phyloP scores from a whole-genome alignment of 1,140 invertebrate genomes.

The Chrysopa pallens region DNA sequence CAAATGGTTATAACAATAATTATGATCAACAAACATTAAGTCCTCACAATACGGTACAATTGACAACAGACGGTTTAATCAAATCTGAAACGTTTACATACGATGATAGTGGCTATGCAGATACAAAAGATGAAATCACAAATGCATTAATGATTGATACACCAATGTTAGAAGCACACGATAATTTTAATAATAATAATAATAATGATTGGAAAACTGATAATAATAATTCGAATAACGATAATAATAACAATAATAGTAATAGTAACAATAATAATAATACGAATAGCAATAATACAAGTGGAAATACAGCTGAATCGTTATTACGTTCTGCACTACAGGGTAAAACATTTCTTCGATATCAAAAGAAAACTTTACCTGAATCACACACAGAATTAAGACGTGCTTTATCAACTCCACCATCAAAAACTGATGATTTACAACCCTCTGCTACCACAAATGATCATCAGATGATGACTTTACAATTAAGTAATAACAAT shows the following conservation, averaged over 20 bases:
- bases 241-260: background rate
- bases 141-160: conserved; percentile 25
- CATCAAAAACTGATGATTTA: conserved; percentile 22
- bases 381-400: conserved; percentile 27
- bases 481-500: conserved; percentile 14
- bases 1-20: conserved; percentile 29
- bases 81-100: conserved; percentile 45
- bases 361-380: conserved; percentile 23
- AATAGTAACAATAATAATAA: background rate
- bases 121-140: conserved; percentile 38
- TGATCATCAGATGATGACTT: background rate
- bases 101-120: conserved; percentile 48
- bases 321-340: conserved; percentile 62
- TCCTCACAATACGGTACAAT: conserved; percentile 16
- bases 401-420: conserved; percentile 25
- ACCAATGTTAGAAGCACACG: conserved; percentile 29
- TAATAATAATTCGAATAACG: conserved; percentile 9
- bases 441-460: conserved; percentile 1
- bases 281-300: conserved; percentile 7
- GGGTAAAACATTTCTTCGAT: conserved; percentile 41
- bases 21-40: conserved; percentile 11
- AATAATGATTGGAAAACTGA: conserved; percentile 58
- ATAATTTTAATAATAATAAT: conserved; percentile 41
- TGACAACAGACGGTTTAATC: conserved; percentile 24
- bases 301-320: conserved; percentile 34